Base-by-base conservation (phyloP, 2,113 vertebrate species). In the Butorides virescens region DNA sequence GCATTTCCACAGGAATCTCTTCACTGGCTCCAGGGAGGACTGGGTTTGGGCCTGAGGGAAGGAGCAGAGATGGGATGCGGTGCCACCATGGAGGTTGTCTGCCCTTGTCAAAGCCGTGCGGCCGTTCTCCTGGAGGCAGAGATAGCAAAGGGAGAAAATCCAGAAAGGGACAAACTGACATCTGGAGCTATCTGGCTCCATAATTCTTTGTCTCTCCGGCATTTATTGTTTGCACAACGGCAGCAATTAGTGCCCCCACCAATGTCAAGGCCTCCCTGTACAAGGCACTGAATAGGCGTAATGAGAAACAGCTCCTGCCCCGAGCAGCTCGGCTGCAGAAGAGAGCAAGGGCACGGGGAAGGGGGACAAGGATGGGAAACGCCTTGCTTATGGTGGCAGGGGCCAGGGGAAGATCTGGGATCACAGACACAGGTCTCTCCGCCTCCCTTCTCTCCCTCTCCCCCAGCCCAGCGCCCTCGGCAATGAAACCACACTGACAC, bases 91-190 rank as follows among this genome's bases (percentile, higher is more conserved):
- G n/a, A 85, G 27, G n/a, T n/a, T n/a, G 66, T 49, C 55, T 75
- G 81, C 3, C 0, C 25, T 68, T 34, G 8, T 36, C 47, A 61
- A 70, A 88, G 22, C 53, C 1, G 0, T n/a, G 19, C 0, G 3
- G 42, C 55, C 0, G 0, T 84, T 56, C 47, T 61, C 29, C n/a
- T 37, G 20, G n/a, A 92, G 61, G 74, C 62, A 72, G 86, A 84
- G 72, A 26, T 1, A 59, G 59, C 13, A 72, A 78, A 87, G 21
- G 55, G 32, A 81, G 16, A 62, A 74, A 79, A 55, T 46, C 53
- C 63, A 72, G 39, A 44, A 3, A 2, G 80, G 73, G 53, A 20
- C 77, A 49, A 53, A 66, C 34, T 39, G 58, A 34, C 46, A 86
- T 26, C 49, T 88, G 90, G 46, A 85, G 53, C 66, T 68, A 21